These are phyloP conservation scores for Pachypanchax playfairii DNA, from an alignment of 2,113 vertebrate species.

Conservation along the genomic window DNA sequence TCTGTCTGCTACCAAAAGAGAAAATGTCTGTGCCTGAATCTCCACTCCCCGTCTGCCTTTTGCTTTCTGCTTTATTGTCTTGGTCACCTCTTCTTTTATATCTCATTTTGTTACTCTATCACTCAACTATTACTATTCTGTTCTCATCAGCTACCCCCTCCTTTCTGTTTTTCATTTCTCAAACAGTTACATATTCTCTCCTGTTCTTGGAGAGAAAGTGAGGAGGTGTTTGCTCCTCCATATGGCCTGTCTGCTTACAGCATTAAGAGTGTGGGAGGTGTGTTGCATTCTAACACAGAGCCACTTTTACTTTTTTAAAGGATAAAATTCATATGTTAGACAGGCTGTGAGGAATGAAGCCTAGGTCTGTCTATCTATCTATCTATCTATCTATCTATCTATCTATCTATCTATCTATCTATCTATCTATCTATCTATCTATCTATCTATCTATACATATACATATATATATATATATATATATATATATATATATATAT, in stretches of 20 bases:
- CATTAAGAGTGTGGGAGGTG: constrained; percentile 47
- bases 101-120: constrained; percentile 48
- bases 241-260: constrained; percentile 60
- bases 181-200: constrained; percentile 25
- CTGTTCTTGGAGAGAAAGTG: constrained; percentile 33
- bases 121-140: constrained; percentile 4
- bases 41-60: constrained; percentile 32
- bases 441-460: too few species aligned
- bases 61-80: constrained; percentile 43
- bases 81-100: constrained; percentile 43
- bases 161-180: constrained; percentile 7
- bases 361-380: too few species aligned
- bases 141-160: constrained; percentile 43
- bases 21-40: too few species aligned
- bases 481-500: too few species aligned
- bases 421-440: too few species aligned
- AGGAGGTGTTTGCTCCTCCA: constrained; percentile 57
- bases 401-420: too few species aligned
- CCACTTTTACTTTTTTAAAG: not conserved
- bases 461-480: too few species aligned
- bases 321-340: constrained; percentile 46
- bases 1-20: constrained; percentile 28
- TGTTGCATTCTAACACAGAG: constrained; percentile 37
- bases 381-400: too few species aligned
- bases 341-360: constrained; percentile 20